Percentiles rank a stretch among this genome's conserved stretches.
phyloP scores from a whole-genome alignment of 2,113 vertebrate species.

The Copsychus sechellarum region DNA sequence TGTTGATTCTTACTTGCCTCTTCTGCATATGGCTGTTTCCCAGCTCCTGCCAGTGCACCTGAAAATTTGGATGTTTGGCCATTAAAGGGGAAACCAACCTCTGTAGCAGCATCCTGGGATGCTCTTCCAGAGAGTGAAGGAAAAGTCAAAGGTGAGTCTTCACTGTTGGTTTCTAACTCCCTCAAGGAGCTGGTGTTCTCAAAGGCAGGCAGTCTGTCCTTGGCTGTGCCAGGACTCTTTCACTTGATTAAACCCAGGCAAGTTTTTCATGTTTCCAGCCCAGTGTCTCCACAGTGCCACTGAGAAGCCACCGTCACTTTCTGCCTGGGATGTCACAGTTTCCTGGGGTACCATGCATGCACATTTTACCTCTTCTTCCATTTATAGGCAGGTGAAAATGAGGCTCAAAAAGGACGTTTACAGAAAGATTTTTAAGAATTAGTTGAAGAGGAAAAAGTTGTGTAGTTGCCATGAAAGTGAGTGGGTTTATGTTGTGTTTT shows the following conservation, averaged over 20 bases:
- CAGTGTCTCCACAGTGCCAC: rapidly evolving
- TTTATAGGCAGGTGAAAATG: background rate
- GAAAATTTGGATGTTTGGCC: conserved; percentile 93
- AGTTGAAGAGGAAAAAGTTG: background rate
- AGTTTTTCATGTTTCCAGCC: background rate
- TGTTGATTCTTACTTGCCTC: background rate
- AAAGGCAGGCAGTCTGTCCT: background rate
- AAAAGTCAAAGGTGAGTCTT: conserved; percentile 87
- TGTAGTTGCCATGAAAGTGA: background rate
- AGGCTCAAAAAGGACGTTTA: background rate
- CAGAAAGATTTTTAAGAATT: background rate
- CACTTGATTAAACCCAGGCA: background rate
- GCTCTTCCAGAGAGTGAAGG: conserved; percentile 89
- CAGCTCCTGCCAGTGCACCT: conserved; percentile 90
- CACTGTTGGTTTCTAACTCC: background rate
- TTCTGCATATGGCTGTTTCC: background rate
- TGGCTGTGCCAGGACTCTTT: background rate
- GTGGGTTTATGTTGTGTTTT: background rate
- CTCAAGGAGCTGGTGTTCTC: background rate
- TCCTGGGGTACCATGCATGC: background rate
- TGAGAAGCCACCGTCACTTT: background rate
- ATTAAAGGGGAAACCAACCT: conserved; percentile 85
- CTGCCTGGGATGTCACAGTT: background rate
- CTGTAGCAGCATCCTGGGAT: conserved; percentile 91
- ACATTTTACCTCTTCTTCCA: background rate